Percentiles rank a stretch among this genome's conserved stretches.
These are phyloP conservation scores for Calypte anna DNA, from an alignment of 2,113 vertebrate genomes.

Conservation along the genomic window DNA sequence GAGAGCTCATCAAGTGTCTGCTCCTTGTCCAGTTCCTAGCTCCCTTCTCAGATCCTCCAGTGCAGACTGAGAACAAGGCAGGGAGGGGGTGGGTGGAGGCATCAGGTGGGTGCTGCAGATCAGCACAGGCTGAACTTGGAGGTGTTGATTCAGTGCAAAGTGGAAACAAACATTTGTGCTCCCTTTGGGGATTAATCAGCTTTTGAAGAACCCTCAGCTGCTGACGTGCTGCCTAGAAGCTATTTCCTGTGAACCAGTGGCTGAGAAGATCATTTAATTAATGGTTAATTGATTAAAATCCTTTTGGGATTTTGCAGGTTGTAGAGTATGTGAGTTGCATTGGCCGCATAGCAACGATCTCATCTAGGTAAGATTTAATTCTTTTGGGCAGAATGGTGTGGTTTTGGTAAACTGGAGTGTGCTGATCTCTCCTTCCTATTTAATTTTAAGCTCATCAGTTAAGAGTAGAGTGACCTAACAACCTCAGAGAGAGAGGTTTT, in stretches of 20 bases:
- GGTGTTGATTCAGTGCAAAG: neutral
- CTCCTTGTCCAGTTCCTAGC: neutral
- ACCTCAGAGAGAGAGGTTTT: neutral
- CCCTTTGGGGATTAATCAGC: neutral
- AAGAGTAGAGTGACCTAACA: neutral
- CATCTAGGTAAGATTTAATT: conserved; percentile 74
- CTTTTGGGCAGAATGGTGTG: neutral
- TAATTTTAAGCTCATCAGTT: neutral
- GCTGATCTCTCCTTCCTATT: neutral
- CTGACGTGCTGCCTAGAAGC: neutral
- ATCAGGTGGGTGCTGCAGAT: neutral
- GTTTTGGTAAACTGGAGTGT: neutral
- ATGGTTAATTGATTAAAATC: no score
- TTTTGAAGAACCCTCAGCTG: neutral
- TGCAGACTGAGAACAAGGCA: neutral
- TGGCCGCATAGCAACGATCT: conserved; percentile 68
- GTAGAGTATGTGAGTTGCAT: conserved; percentile 56
- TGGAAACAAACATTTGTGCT: neutral
- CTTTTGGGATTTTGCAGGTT: conserved; percentile 68
- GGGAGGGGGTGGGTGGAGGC: neutral
- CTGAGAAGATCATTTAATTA: neutral
- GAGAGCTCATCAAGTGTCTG: neutral
- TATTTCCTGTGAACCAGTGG: neutral
- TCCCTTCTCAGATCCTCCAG: neutral
- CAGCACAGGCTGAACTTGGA: neutral